Evolutionary conservation across 2,797 vertebrate genomes (phyloP).

Genomic region (Melopsittacus undulatus): DNA sequence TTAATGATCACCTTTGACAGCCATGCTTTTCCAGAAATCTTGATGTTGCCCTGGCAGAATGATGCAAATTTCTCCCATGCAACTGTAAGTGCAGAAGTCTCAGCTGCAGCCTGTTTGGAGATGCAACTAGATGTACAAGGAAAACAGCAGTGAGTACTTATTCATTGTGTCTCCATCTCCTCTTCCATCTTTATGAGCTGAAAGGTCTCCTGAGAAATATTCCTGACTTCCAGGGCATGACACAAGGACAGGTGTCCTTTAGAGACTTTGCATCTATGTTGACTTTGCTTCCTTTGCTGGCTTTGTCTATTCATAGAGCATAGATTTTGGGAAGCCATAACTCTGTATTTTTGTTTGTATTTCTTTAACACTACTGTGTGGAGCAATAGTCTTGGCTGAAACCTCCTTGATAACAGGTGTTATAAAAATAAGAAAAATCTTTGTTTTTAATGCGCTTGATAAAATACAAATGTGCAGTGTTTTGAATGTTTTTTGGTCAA

Average conservation of each 20-base stretch:
- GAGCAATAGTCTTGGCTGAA: not conserved
- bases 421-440: not conserved
- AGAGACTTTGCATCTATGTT: not conserved
- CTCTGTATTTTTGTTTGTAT: not conserved
- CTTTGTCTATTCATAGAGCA: fast-evolving
- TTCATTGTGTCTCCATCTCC: not conserved
- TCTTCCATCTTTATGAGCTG: not conserved
- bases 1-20: not conserved
- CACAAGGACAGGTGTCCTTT: not conserved
- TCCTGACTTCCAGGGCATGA: not conserved
- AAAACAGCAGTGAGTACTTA: not conserved
- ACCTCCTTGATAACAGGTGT: not conserved
- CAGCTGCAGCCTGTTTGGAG: not conserved
- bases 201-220: not conserved
- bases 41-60: fast-evolving
- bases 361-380: not conserved
- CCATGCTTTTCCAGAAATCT: not conserved
- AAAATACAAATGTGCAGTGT: not conserved
- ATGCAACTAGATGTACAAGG: fast-evolving
- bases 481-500: not conserved
- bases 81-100: not conserved
- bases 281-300: not conserved
- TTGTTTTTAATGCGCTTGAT: not conserved
- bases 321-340: not conserved
- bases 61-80: not conserved